A percentile compares a stretch with the other conserved stretches of the same genome.
Conservation (phyloP, 2,888 invertebrate genomes). For the Melieria crassipennis region DNA sequence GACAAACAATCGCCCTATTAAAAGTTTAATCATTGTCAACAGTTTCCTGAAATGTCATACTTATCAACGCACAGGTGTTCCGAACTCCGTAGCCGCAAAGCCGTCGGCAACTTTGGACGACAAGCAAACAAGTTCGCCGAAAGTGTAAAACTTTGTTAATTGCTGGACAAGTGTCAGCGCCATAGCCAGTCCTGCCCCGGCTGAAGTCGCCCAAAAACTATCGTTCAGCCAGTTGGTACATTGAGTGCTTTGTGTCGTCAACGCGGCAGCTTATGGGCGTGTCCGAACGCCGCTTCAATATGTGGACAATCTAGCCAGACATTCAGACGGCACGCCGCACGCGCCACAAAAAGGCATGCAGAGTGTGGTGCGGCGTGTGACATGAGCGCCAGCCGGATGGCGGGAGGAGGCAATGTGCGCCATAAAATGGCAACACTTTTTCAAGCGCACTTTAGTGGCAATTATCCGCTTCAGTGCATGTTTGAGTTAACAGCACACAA, state of each 20-base stretch:
- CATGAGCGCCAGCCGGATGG: too few species aligned
- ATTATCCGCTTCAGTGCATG: slow-evolving; percentile 42
- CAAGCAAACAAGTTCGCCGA: neutral
- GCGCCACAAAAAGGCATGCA: neutral
- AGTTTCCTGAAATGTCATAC: too few species aligned
- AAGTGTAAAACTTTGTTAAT: slow-evolving; percentile 31
- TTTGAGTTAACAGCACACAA: slow-evolving; percentile 20
- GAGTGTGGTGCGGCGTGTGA: neutral
- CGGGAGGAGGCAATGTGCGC: slow-evolving; percentile 1
- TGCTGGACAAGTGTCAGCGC: slow-evolving; percentile 25
- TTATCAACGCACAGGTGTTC: too few species aligned
- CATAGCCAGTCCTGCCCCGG: neutral
- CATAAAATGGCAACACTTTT: slow-evolving; percentile 31
- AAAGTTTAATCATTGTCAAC: too few species aligned
- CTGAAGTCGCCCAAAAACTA: too few species aligned
- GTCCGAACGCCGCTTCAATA: neutral
- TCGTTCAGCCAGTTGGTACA: too few species aligned
- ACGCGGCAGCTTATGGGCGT: too few species aligned
- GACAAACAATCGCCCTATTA: too few species aligned
- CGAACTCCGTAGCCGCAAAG: too few species aligned
- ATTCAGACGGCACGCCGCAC: neutral
- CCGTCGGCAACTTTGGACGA: too few species aligned
- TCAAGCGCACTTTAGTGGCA: slow-evolving; percentile 41
- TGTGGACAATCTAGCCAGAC: neutral
- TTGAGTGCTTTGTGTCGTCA: too few species aligned